Evolutionary conservation across 2,888 invertebrate genomes (phyloP).

Genomic region (Aporophyla nigra): DNA sequence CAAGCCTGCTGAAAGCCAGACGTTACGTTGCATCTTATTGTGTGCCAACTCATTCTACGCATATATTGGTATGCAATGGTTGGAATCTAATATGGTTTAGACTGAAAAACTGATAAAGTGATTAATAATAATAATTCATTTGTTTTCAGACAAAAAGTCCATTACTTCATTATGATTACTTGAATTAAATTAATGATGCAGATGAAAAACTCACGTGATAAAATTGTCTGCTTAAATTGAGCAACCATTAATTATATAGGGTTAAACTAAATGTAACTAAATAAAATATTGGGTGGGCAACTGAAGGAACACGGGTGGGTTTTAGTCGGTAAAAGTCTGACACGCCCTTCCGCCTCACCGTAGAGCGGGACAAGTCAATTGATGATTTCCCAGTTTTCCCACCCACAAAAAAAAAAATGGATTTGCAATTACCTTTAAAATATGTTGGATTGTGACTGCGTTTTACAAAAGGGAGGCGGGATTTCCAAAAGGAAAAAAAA

Average conservation of each 20-base stretch:
- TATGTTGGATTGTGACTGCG: not conserved
- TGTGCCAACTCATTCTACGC: constrained; percentile 45
- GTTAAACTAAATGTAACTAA: no score
- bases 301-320: no score
- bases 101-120: not conserved
- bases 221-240: not conserved
- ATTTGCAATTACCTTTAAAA: no score
- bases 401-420: no score
- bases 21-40: constrained; percentile 46
- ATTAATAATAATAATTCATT: not conserved
- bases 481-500: not conserved
- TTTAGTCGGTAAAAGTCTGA: no score
- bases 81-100: constrained; percentile 3
- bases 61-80: constrained; percentile 27
- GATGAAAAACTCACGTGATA: no score
- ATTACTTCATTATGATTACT: no score
- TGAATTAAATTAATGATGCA: not conserved
- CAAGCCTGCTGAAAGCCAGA: constrained; percentile 34
- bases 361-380: no score
- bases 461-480: not conserved
- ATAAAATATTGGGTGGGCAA: not conserved
- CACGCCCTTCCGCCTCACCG: no score
- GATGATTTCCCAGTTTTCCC: no score
- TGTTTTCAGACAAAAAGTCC: no score
- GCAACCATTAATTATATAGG: no score